phyloP scores from a whole-genome alignment of 2,888 invertebrate genomes.

The Shargacucullia verbasci region DNA sequence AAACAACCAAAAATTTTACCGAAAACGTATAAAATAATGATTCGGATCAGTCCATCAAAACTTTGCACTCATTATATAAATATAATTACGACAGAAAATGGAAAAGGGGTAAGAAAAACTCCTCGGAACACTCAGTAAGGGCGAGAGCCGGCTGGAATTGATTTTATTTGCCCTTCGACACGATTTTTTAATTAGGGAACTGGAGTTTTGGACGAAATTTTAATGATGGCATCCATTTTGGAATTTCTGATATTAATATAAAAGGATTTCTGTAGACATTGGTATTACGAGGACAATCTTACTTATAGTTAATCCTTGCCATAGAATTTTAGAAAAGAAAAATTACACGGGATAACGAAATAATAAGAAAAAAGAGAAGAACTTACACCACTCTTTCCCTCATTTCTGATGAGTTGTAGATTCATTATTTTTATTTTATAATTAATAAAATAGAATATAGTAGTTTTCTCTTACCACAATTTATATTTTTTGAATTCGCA shows the following conservation, averaged over 20 bases:
- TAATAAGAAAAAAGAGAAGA: too few species aligned
- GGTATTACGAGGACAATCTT: conserved; percentile 8
- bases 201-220: conserved; percentile 60
- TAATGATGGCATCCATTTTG: conserved; percentile 62
- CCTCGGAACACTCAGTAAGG: conserved; percentile 63
- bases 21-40: conserved; percentile 15
- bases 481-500: too few species aligned
- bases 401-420: too few species aligned
- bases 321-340: too few species aligned
- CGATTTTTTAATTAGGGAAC: conserved; percentile 85
- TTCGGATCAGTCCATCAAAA: conserved; percentile 71
- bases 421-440: too few species aligned
- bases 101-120: conserved; percentile 76
- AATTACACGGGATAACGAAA: too few species aligned
- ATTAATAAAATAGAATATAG: too few species aligned
- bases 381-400: too few species aligned
- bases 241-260: conserved; percentile 39
- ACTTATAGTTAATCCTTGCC: too few species aligned
- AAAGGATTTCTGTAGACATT: conserved; percentile 40
- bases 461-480: too few species aligned
- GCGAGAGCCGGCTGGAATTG: conserved; percentile 74
- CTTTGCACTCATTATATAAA: conserved; percentile 79
- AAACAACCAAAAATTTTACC: background rate
- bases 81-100: conserved; percentile 76
- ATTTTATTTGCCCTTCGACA: conserved; percentile 87